Conservation (phyloP, 2,113 vertebrate genomes). For the Atrichornis clamosus region DNA sequence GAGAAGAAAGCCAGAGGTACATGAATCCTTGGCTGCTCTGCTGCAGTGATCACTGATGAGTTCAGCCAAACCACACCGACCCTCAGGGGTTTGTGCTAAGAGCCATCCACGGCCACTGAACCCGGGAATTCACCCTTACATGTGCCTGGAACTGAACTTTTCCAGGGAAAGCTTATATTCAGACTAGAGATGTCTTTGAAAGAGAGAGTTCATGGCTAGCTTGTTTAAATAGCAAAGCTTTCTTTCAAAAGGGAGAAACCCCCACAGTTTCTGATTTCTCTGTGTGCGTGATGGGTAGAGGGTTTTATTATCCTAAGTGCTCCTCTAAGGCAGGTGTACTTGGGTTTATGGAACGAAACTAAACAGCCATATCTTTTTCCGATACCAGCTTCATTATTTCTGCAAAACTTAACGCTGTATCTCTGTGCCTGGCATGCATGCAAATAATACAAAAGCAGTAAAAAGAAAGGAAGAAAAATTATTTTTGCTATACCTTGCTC, state of each 20-base stretch:
- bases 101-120: fast-evolving
- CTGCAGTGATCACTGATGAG: not conserved
- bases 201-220: not conserved
- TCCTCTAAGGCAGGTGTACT: constrained; percentile 44
- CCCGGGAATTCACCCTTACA: not conserved
- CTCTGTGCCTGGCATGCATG: not conserved
- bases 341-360: constrained; percentile 24
- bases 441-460: not conserved
- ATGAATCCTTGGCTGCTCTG: not conserved
- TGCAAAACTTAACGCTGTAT: not conserved
- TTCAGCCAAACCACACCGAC: not conserved
- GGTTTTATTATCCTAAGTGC: constrained; percentile 28
- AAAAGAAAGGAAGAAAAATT: constrained; percentile 26
- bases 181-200: not conserved
- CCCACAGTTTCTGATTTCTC: not conserved
- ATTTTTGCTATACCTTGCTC: constrained; percentile 20
- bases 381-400: not conserved
- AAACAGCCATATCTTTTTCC: constrained; percentile 34
- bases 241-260: not conserved
- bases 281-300: not conserved
- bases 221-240: not conserved
- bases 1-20: not conserved
- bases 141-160: not conserved
- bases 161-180: not conserved
- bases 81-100: not conserved